Percentiles rank a stretch among this genome's conserved stretches.
Evolutionary conservation across 2,888 invertebrate species (phyloP).

Genomic region (Sinodicranocentrus sp.): DNA sequence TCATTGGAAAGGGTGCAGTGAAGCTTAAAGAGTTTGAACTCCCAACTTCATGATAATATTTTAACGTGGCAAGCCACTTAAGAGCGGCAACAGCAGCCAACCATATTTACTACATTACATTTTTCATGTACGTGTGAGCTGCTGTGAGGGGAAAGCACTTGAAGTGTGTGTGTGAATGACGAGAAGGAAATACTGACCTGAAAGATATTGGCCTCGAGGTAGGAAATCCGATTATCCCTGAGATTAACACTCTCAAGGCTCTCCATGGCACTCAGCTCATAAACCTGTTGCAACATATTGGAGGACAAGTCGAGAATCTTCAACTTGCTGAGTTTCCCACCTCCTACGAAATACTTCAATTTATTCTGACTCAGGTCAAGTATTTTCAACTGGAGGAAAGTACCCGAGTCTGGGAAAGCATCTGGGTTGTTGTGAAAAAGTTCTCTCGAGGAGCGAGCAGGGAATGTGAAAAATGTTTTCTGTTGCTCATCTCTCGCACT

Average conservation of each 20-base stretch:
- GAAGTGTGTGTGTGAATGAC: conserved; percentile 27
- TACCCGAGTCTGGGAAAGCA: conserved; percentile 33
- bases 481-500: conserved; percentile 42
- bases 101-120: background rate
- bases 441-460: conserved; percentile 21
- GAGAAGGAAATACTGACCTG: conserved; percentile 72
- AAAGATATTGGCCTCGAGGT: conserved; percentile 73
- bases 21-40: conserved; percentile 54
- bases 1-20: conserved; percentile 26
- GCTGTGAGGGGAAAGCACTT: conserved; percentile 1
- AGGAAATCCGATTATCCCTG: conserved; percentile 74
- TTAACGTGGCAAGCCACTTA: background rate
- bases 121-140: background rate
- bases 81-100: conserved; percentile 13
- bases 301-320: conserved; percentile 75
- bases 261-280: conserved; percentile 67
- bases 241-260: conserved; percentile 76
- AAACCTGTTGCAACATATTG: conserved; percentile 73
- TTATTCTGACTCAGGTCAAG: conserved; percentile 76
- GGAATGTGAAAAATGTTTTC: conserved; percentile 41
- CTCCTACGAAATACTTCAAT: conserved; percentile 74
- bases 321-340: conserved; percentile 69
- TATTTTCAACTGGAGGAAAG: conserved; percentile 70
- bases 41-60: conserved; percentile 54
- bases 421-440: conserved; percentile 25